Evolutionary conservation across 2,797 vertebrate species (phyloP), one percentile per base, ranked within the genome.

Genomic region (Lophius americanus): DNA sequence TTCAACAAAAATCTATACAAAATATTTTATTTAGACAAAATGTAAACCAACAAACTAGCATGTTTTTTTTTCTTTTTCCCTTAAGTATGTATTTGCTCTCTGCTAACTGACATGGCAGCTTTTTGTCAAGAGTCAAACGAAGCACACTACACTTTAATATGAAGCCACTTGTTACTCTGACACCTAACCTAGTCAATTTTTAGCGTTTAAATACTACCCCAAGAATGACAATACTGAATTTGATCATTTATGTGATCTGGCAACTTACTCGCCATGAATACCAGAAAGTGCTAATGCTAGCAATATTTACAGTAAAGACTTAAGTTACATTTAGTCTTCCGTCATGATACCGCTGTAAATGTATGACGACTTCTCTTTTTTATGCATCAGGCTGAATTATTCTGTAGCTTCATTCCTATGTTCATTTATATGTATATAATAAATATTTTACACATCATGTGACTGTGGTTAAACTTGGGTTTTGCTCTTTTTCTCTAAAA

Each of bases 281-380:
- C 12, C 44, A 64, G 12, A 33, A 70, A 63, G 36, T 51, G 7
- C 43, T 62, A 61, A 33, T 59, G 55, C 35, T 14, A 88, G 88
- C 80, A 90, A 87, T 88, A 86, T 83, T 71, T 35, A 14, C 63
- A 48, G 51, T 50, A 0, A 51, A 70, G 60, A 62, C 39, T 44
- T 32, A 81, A 75, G 75, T 35, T 71, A 82, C 69, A 73, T 84
- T 80, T 77, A 84, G 91, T 92, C 91, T 92, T 92, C 90, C 89
- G 44, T 82, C 38, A 63, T 54, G 54, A 48, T 71, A 60, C 43
- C 23, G 38, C 3, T 64, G 65, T 65, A 54, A 23, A 38, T 3
- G 5, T 49, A 57, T 64, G 32, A 50, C 41, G 13, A 6, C 61
- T 50, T n/a, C 56, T 41, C 73, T 70, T 10, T 50, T 36, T 69